These are phyloP conservation scores for Phasia obesa DNA, from an alignment of 2,888 invertebrate genomes.

Conservation along the genomic window DNA sequence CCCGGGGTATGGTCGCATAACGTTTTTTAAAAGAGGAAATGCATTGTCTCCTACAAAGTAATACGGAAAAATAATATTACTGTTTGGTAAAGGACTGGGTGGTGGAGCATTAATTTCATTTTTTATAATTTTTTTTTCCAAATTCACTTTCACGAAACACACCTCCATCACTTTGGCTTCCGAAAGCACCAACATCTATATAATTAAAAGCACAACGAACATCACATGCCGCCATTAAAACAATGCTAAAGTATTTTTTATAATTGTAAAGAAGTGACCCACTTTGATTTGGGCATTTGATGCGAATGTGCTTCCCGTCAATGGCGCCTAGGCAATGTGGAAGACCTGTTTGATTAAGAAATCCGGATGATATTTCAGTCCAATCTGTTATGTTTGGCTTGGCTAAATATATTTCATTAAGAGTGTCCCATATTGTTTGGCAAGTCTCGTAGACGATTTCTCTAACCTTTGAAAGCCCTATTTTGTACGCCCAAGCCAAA, in stretches of 20 bases:
- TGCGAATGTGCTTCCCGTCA: constrained; percentile 46
- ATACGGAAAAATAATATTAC: constrained; percentile 41
- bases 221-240: constrained; percentile 46
- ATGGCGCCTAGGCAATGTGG: constrained; percentile 48
- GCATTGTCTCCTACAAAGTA: constrained; percentile 57
- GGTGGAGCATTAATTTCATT: constrained; percentile 39
- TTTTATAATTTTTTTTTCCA: constrained; percentile 27
- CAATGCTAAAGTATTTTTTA: constrained; percentile 53
- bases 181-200: constrained; percentile 51
- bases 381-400: constrained; percentile 9
- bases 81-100: constrained; percentile 28
- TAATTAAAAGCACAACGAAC: constrained; percentile 47
- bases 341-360: constrained; percentile 36
- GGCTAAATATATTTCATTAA: constrained; percentile 2
- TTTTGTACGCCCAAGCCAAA: constrained; percentile 11
- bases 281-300: constrained; percentile 24
- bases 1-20: constrained; percentile 51
- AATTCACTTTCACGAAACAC: constrained; percentile 46
- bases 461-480: constrained; percentile 1
- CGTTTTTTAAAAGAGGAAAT: constrained; percentile 40
- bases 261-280: constrained; percentile 48
- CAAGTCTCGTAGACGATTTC: constrained; percentile 11
- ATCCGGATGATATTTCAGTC: constrained; percentile 12
- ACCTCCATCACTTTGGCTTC: constrained; percentile 37
- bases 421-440: constrained; percentile 2